Percentiles rank a stretch among this genome's conserved stretches.
phyloP scores from a whole-genome alignment of 2,888 invertebrate species.

The Helobdella robusta region DNA sequence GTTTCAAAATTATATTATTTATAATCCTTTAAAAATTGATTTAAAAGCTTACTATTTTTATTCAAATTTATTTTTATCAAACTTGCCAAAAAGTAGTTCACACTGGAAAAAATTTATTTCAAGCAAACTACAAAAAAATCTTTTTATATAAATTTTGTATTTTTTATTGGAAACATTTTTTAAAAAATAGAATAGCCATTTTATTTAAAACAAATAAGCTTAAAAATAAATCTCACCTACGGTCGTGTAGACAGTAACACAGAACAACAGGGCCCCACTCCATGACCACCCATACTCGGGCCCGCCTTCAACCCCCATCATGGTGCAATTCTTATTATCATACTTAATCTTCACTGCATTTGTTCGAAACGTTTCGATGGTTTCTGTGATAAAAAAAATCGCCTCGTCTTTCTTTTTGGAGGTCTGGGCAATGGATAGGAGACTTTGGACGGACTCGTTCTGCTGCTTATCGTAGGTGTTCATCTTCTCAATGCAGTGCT shows the following conservation, averaged over 20 bases:
- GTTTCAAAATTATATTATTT: too few species aligned
- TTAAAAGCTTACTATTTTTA: too few species aligned
- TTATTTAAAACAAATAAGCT: too few species aligned
- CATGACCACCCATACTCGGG: constrained; percentile 45
- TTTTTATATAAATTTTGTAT: too few species aligned
- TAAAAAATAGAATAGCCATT: too few species aligned
- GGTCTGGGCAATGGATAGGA: constrained; percentile 26
- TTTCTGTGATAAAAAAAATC: constrained; percentile 17
- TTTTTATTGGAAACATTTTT: too few species aligned
- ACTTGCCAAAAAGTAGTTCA: too few species aligned
- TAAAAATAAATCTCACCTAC: constrained; percentile 40
- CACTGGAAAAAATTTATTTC: too few species aligned
- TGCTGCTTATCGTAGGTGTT: constrained; percentile 40
- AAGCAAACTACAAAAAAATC: too few species aligned
- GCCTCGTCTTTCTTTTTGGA: constrained; percentile 14
- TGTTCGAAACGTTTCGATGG: constrained; percentile 40
- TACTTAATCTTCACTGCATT: constrained; percentile 44
- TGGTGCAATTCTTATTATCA: constrained; percentile 43
- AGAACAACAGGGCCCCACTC: constrained; percentile 46
- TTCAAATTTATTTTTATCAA: too few species aligned
- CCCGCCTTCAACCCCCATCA: constrained; percentile 40
- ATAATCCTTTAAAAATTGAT: too few species aligned
- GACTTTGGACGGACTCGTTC: constrained; percentile 36
- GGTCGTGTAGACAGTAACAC: constrained; percentile 48
- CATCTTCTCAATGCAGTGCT: constrained; percentile 42